Base-by-base conservation (phyloP, 1,140 invertebrate genomes). In the Nasonia longicornis region DNA sequence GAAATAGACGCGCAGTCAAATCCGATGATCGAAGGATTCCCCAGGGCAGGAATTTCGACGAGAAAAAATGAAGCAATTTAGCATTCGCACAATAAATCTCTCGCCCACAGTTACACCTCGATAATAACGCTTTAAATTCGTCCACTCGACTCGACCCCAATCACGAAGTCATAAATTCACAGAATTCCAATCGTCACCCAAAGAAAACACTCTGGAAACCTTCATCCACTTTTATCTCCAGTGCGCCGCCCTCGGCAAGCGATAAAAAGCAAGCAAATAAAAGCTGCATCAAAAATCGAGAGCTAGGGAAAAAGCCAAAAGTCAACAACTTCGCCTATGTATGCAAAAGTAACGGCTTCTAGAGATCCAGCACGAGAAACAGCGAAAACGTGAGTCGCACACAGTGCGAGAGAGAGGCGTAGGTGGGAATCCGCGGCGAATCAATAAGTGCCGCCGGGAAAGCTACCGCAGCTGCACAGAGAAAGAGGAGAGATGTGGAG, bases 401-500 rank as follows among this genome's bases (percentile, higher is more conserved):
- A 63, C 58, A n/a, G 14, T 20, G 26, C 58, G 22, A 8, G 26
- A 26, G 26, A n/a, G 64, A 14, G 42, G 26, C 67, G 66, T 70
- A 70, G 77, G 29, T 70, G 66, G 42, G 64, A 77, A 67, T 77
- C 45, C n/a, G 45, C 77, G 66, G 22, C 66, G 42, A 78, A 78
- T 78, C 77, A 70, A 78, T 78, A 78, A 78, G 45, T 35, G n/a
- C 66, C 42, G 20, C 42, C 16, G 63, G 45, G 67, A 29, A 20
- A 67, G 26, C 63, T 64, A 6, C 20, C 3, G 31, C 31, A 8
- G 63, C 63, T 64, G n/a, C n/a, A 8, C 63, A 8, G 63, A 26
- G 63, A 11, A 29, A 67, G 22, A 12, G 64, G 20, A 7, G 52
- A 58, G 52, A 58, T n/a, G 16, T 16, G 6, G 20, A 58, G 7